A percentile compares a stretch with the other conserved stretches of the same genome.
Conservation (phyloP, 2,797 vertebrate genomes). For the Hippopotamyrus pictus region DNA sequence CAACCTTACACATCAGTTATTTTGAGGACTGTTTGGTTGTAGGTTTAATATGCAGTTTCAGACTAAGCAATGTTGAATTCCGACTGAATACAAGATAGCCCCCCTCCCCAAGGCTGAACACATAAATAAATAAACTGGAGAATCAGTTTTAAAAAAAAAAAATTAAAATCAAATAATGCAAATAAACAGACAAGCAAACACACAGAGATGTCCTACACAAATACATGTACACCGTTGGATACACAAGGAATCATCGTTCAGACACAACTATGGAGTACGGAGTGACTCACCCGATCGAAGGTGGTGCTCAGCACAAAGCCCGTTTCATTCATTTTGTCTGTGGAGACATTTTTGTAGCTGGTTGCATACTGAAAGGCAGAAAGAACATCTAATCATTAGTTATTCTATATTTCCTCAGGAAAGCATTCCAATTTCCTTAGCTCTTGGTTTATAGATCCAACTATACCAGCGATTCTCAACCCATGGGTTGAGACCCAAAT, state of each 20-base stretch:
- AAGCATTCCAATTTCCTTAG: neutral
- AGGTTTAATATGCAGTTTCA: neutral
- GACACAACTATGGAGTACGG: neutral
- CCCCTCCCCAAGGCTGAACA: neutral
- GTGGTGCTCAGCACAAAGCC: conserved; percentile 21
- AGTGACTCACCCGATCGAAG: conserved; percentile 58
- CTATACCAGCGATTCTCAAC: neutral
- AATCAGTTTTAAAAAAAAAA: neutral
- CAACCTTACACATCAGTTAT: neutral
- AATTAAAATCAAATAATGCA: neutral
- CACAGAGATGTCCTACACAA: neutral
- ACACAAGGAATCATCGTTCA: neutral
- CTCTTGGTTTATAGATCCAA: neutral
- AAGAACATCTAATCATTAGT: neutral
- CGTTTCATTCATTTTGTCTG: conserved; percentile 23
- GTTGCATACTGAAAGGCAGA: conserved; percentile 66
- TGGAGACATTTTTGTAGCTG: conserved; percentile 45
- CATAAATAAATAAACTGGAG: neutral
- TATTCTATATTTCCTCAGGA: neutral
- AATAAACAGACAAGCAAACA: neutral
- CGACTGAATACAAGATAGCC: neutral
- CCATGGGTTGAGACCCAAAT: neutral
- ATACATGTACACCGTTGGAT: neutral
- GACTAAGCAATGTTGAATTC: neutral
- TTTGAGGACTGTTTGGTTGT: neutral